phyloP scores from a whole-genome alignment of 2,113 vertebrate species.

The Sus scrofa region T2T-Sscrofa CM000823.6:1730001-1730500 shows the following conservation, averaged over 20 bases:
- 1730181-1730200: neutral
- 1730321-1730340: neutral
- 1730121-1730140: accelerated
- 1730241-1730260: neutral
- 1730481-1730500: neutral
- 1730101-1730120: neutral
- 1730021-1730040: neutral
- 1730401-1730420: accelerated
- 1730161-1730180: neutral
- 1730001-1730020: neutral
- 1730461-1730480: neutral
- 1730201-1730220: neutral
- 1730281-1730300: too few relatives aligned
- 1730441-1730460: accelerated
- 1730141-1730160: neutral
- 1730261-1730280: neutral
- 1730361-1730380: neutral
- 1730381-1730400: neutral
- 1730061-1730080: neutral
- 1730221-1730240: neutral
- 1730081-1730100: too few relatives aligned
- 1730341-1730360: neutral
- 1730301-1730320: neutral
- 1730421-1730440: neutral
- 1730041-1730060: neutral